Evolutionary conservation across 2,113 vertebrate genomes (phyloP).

Genomic region (Stigmatopora nigra): DNA sequence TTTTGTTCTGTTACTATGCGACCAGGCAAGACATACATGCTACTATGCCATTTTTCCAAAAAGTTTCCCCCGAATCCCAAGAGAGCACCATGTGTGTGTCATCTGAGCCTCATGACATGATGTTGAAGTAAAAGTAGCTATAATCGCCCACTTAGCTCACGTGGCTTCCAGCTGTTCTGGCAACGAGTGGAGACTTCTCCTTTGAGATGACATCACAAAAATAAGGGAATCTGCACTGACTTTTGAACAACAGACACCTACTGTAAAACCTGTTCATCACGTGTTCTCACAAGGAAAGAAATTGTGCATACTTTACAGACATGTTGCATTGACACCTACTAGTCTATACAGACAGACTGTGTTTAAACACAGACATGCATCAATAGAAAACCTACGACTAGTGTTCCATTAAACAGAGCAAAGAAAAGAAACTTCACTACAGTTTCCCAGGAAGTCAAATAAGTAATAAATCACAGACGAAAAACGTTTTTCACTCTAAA

Average conservation of each 20-base stretch:
- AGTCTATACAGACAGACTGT: not conserved
- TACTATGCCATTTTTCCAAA: constrained; percentile 41
- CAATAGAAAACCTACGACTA: constrained; percentile 13
- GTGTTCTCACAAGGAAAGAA: constrained; percentile 29
- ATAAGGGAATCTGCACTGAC: constrained; percentile 57
- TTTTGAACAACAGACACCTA: constrained; percentile 49
- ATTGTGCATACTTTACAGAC: not conserved
- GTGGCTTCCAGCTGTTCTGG: constrained; percentile 44
- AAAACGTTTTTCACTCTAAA: not conserved
- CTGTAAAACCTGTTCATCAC: constrained; percentile 34
- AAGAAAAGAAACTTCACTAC: constrained; percentile 6
- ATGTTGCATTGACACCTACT: too few species aligned
- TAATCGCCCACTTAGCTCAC: constrained; percentile 38
- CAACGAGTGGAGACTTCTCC: constrained; percentile 41
- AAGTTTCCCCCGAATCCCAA: constrained; percentile 24
- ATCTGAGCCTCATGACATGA: constrained; percentile 38
- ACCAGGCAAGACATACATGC: constrained; percentile 20
- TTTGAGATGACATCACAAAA: constrained; percentile 58
- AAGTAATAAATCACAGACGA: constrained; percentile 14
- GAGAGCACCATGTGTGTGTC: constrained; percentile 28
- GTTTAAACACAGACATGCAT: constrained; percentile 6
- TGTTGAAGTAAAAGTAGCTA: constrained; percentile 38
- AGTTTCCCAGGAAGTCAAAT: constrained; percentile 26
- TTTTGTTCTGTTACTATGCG: constrained; percentile 22
- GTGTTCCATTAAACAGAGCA: constrained; percentile 2